These are phyloP conservation scores for Scyliorhinus canicula DNA, from an alignment of 2,797 vertebrate species.

Conservation along the genomic window DNA sequence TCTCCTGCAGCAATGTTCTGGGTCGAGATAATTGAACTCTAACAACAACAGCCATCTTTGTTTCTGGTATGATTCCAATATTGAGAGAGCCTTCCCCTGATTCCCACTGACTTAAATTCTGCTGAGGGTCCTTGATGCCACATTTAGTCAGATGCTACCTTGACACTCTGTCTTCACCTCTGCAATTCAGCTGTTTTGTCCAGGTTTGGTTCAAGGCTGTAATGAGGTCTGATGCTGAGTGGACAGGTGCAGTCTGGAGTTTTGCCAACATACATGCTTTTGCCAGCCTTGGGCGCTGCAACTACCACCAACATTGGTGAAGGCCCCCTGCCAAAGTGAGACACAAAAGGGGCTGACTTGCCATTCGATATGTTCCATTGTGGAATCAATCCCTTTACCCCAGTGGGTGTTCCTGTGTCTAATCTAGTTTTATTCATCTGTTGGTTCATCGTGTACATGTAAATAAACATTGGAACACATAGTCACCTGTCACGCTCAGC, in stretches of 20 bases:
- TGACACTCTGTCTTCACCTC: no score
- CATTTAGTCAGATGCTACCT: not conserved
- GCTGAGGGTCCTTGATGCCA: not conserved
- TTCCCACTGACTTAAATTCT: not conserved
- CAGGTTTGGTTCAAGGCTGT: no score
- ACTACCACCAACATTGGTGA: not conserved
- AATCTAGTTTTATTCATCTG: not conserved
- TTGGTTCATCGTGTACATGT: not conserved
- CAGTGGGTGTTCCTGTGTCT: not conserved
- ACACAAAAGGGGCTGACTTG: not conserved
- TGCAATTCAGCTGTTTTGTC: no score
- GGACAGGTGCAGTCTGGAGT: no score
- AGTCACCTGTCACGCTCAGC: not conserved
- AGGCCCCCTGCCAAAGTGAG: not conserved
- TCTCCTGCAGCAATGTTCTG: not conserved
- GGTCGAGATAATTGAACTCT: not conserved
- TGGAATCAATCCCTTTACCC: not conserved
- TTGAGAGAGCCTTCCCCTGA: no score
- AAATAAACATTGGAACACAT: not conserved
- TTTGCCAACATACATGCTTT: not conserved
- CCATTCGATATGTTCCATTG: not conserved
- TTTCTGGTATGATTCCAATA: not conserved
- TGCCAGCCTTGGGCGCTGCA: not conserved
- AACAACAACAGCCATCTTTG: not conserved
- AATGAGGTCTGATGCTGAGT: no score